Evolutionary conservation across 1,140 invertebrate genomes (phyloP).

Genomic region (Procambarus clarkii): DNA sequence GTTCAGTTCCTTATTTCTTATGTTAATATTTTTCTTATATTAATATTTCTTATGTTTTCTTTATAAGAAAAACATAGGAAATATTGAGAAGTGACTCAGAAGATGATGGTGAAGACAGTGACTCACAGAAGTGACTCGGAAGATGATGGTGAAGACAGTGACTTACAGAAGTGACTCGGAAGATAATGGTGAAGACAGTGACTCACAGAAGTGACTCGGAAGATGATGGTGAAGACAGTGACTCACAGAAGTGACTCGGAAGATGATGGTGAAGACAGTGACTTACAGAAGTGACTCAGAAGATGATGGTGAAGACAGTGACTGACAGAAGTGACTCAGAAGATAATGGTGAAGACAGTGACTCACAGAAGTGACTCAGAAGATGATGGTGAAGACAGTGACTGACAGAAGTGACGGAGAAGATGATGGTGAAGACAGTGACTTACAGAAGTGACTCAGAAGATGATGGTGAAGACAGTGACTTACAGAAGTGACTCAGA

Average conservation of each 20-base stretch:
- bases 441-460: no score
- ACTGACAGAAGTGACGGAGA: constrained; percentile 53
- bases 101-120: background rate
- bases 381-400: background rate
- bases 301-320: constrained; percentile 57
- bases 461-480: background rate
- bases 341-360: background rate
- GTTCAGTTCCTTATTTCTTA: no score
- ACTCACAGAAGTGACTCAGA: constrained; percentile 36
- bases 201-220: no score
- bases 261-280: background rate
- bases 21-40: no score
- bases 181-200: constrained; percentile 56
- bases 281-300: constrained; percentile 53
- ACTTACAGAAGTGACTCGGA: constrained; percentile 51
- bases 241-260: constrained; percentile 35
- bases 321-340: no score
- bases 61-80: no score
- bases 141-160: background rate
- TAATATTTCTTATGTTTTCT: no score
- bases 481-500: constrained; percentile 36
- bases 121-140: constrained; percentile 35
- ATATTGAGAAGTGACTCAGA: no score
- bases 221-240: background rate
- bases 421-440: constrained; percentile 57